Conservation (phyloP, 1,140 invertebrate species). For the Drosophila miranda region DNA sequence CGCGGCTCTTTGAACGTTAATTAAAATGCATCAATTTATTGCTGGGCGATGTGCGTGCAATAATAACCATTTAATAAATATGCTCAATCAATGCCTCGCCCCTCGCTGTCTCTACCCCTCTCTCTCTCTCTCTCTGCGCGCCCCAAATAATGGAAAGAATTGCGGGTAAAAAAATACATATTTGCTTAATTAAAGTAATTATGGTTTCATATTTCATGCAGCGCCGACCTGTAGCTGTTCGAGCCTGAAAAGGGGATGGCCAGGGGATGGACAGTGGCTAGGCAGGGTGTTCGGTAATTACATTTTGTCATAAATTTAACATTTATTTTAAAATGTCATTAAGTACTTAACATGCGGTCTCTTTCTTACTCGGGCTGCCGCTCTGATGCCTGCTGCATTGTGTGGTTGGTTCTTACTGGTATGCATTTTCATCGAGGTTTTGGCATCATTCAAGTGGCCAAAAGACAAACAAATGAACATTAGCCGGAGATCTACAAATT, state of each 20-base stretch:
- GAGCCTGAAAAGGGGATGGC: background rate
- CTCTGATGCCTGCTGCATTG: background rate
- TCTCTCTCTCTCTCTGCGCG: background rate
- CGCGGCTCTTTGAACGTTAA: conserved; percentile 60
- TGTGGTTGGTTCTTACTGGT: background rate
- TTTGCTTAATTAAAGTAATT: conserved; percentile 81
- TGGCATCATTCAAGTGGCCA: conserved; percentile 39
- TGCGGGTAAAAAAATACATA: conserved; percentile 69
- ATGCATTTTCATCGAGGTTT: conserved; percentile 24
- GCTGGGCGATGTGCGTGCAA: conserved; percentile 43
- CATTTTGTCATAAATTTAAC: conserved; percentile 74
- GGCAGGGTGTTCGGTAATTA: conserved; percentile 55
- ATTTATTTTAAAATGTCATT: conserved; percentile 80
- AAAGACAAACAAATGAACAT: conserved; percentile 1
- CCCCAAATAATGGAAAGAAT: conserved; percentile 42
- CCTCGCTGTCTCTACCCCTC: background rate
- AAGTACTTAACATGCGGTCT: conserved; percentile 46
- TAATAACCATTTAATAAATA: conserved; percentile 78
- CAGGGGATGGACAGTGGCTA: conserved; percentile 3
- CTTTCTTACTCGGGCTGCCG: conserved; percentile 1
- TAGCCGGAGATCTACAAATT: conserved; percentile 10
- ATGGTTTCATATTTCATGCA: conserved; percentile 76
- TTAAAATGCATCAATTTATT: conserved; percentile 76
- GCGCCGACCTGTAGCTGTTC: conserved; percentile 36
- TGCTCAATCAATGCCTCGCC: conserved; percentile 69